phyloP scores from a whole-genome alignment of 2,888 invertebrate genomes.

The Dryomyza anilis region DNA sequence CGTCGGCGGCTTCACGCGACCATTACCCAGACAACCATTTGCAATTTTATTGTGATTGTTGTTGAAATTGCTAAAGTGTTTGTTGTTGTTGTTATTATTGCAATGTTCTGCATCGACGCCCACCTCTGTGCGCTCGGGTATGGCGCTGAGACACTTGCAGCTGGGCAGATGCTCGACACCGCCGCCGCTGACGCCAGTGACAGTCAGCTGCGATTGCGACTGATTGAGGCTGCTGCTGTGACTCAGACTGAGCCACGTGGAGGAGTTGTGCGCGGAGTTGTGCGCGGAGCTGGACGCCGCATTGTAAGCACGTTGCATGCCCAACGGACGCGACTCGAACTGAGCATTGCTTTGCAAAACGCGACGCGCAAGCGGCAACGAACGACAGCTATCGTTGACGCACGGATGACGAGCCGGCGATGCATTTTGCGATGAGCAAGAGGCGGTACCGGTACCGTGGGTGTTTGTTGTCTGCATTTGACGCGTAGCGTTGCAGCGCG shows the following conservation, averaged over 20 bases:
- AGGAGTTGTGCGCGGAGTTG: constrained; percentile 41
- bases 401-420: constrained; percentile 43
- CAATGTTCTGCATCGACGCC: constrained; percentile 20
- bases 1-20: neutral
- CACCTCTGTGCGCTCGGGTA: constrained; percentile 55
- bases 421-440: constrained; percentile 47
- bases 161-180: constrained; percentile 44
- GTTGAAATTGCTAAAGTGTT: neutral
- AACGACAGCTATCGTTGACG: constrained; percentile 42
- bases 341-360: too few species aligned
- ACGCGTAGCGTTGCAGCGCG: constrained; percentile 43
- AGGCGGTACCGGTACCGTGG: too few species aligned
- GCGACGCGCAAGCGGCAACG: constrained; percentile 41
- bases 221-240: constrained; percentile 52
- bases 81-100: neutral
- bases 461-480: constrained; percentile 39
- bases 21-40: neutral
- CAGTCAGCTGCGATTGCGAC: too few species aligned
- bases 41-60: neutral
- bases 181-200: constrained; percentile 33
- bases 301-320: constrained; percentile 41
- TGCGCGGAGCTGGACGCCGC: constrained; percentile 13
- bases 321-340: constrained; percentile 35
- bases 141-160: constrained; percentile 58
- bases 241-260: constrained; percentile 53